Evolutionary conservation across 2,888 invertebrate genomes (phyloP).

Genomic region (Coremacera marginata): DNA sequence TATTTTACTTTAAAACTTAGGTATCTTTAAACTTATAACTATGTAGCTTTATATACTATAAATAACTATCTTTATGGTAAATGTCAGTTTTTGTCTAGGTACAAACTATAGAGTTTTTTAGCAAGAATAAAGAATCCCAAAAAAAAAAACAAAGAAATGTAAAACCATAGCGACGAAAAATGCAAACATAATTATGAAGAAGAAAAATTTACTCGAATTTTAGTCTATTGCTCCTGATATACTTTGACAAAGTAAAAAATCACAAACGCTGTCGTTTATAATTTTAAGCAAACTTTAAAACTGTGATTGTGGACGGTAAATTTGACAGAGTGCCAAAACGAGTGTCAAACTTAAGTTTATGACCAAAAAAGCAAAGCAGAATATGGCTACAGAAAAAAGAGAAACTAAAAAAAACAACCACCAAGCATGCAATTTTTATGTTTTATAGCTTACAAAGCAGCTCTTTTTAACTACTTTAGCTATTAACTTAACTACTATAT

Average conservation of each 20-base stretch:
- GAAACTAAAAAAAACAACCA: too few species aligned
- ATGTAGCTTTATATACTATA: conserved; percentile 8
- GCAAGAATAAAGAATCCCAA: background rate
- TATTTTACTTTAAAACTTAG: background rate
- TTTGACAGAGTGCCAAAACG: conserved; percentile 12
- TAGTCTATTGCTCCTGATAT: conserved; percentile 68
- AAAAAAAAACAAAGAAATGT: background rate
- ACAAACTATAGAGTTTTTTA: conserved; percentile 14
- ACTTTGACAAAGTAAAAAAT: conserved; percentile 65
- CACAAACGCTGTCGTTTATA: conserved; percentile 56
- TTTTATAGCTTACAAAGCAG: too few species aligned
- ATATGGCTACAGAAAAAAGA: background rate
- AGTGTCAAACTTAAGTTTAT: background rate
- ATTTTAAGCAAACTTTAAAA: conserved; percentile 60
- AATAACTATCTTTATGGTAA: conserved; percentile 11
- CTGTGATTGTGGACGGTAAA: conserved; percentile 45
- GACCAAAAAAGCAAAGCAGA: background rate
- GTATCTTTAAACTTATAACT: background rate
- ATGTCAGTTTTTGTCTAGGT: background rate
- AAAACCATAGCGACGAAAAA: conserved; percentile 18
- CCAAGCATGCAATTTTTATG: too few species aligned
- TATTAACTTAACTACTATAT: background rate
- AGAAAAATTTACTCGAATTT: conserved; percentile 64
- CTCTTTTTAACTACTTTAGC: conserved; percentile 1
- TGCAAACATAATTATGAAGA: background rate